Percentiles rank a stretch among this genome's conserved stretches.
These are phyloP conservation scores for Chlorocebus sabaeus DNA, from an alignment of 2,113 vertebrate species.

Conservation along the genomic window DNA sequence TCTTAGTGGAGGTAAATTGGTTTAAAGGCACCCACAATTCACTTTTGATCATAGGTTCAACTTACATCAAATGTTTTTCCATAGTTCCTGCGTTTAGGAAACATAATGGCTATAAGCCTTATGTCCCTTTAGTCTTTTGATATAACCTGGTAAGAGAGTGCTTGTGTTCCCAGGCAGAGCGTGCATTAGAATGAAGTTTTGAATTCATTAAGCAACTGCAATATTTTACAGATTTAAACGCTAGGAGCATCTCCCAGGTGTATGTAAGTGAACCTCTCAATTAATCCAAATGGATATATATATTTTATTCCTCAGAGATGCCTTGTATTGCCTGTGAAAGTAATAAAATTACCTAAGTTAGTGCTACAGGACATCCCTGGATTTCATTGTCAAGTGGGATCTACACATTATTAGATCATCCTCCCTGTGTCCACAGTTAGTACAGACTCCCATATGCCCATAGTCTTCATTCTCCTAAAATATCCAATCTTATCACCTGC, in stretches of 20 bases:
- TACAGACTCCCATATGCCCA: background rate
- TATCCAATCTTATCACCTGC: background rate
- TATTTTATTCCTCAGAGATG: background rate
- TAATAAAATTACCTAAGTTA: background rate
- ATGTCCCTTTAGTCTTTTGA: background rate
- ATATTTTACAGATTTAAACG: background rate
- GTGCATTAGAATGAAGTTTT: background rate
- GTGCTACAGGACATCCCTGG: background rate
- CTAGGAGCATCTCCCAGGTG: background rate
- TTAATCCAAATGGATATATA: background rate
- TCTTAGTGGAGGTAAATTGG: background rate
- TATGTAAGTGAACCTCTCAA: background rate
- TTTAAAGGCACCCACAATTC: background rate
- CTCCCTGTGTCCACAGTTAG: background rate
- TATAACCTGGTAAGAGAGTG: background rate
- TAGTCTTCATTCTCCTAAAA: background rate
- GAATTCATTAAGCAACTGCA: background rate
- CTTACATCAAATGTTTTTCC: background rate
- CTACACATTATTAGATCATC: background rate
- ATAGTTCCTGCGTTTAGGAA: background rate
- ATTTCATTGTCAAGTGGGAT: background rate
- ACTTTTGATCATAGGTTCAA: background rate
- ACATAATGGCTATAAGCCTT: background rate
- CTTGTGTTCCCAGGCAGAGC: background rate
- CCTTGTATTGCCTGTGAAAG: background rate